Base-by-base conservation (phyloP, 2,113 vertebrate species). In the Oncorhynchus masou region DNA sequence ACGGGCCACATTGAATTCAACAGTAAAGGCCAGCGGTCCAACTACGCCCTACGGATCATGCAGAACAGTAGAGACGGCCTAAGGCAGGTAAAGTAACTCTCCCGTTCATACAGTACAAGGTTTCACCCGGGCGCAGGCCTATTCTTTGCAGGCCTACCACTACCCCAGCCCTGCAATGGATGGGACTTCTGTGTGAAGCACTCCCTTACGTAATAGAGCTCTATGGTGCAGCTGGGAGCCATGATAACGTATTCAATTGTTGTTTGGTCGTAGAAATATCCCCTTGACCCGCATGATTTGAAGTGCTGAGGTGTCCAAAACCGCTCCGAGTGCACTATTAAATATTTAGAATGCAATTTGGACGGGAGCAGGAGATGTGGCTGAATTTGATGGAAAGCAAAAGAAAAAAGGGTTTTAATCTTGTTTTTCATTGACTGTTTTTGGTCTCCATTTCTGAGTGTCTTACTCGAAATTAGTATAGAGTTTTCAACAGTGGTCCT, bases 1-100 rank as follows among this genome's bases (percentile, higher is more conserved):
- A 99, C 97, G 29, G 98, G 98, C 88, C 98, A 98, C 94, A 96
- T 99, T 57, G 98, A 99, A 93, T 99, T 99, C 95, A 98, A 98
- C 95, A 99, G 97, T 95, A 99, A 96, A 94, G 98, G 98, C 59
- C 97, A 99, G 64, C 88, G 98, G 22, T 97, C 97, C 67, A 99
- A 99, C 92, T 99, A 99, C 2, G 95, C 94, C 87, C 90, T 99
- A 90, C 95, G 96, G 79, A 96, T 99, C 91, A 93, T 99, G 91
- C 97, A 98, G 92, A 96, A 95, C 91, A 91, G 94, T 0, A 96
- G 91, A 68, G 93, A 92, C 0, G 97, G 97, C 73, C 96, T 99
- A 83, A 92, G 93, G 82, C 96, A 99, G 97, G 97, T 99, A 92
- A 93, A 92, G 75, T 90, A 80, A 81, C 81, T 79, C 70, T 75